These are phyloP conservation scores for Wasmannia auropunctata DNA, from an alignment of 1,140 invertebrate genomes.

Conservation along the genomic window DNA sequence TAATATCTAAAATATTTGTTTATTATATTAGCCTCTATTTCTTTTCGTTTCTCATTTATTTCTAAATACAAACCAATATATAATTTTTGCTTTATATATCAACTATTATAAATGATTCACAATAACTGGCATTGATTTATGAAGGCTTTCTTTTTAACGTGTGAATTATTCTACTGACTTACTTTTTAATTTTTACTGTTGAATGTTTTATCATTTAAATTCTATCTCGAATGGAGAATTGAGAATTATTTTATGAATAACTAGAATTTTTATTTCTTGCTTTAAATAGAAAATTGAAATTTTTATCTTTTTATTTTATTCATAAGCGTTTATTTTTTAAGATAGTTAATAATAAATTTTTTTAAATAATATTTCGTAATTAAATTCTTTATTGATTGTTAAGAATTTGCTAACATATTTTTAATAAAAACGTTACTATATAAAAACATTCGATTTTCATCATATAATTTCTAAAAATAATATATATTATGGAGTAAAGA, in stretches of 20 bases:
- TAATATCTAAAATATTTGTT: too few species aligned
- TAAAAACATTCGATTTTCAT: not conserved
- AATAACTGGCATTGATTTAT: too few species aligned
- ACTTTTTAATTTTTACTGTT: too few species aligned
- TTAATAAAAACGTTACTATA: not conserved
- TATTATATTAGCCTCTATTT: too few species aligned
- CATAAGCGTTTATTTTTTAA: not conserved
- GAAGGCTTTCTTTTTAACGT: too few species aligned
- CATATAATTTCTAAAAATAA: constrained; percentile 1
- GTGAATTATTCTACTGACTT: too few species aligned
- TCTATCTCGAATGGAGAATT: not conserved
- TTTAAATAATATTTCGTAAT: not conserved
- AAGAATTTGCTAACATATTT: not conserved
- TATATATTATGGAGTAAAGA: not conserved
- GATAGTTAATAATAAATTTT: not conserved
- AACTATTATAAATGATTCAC: too few species aligned
- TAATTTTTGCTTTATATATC: too few species aligned
- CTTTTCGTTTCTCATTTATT: too few species aligned
- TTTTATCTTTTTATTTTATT: too few species aligned
- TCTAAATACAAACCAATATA: too few species aligned
- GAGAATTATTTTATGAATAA: not conserved
- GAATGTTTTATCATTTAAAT: not conserved
- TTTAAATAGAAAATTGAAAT: not conserved
- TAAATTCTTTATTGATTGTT: not conserved
- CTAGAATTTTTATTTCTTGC: not conserved